Conservation (phyloP, 1,140 invertebrate genomes). For the Odontomachus brunneus region DNA sequence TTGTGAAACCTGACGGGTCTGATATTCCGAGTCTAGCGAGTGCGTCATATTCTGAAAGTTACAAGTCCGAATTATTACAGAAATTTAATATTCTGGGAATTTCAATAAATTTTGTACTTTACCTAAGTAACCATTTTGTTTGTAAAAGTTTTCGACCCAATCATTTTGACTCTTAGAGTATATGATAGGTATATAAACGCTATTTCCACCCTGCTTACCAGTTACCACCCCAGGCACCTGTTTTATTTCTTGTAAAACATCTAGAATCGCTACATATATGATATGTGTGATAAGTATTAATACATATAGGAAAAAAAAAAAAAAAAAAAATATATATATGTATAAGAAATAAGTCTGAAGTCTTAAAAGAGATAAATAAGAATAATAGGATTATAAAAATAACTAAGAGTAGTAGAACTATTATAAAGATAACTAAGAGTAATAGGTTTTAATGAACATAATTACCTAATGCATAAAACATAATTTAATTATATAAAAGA, state of each 20-base stretch:
- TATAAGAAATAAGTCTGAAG: conserved; percentile 28
- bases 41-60: conserved; percentile 93
- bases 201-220: conserved; percentile 90
- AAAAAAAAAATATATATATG: no score
- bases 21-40: conserved; percentile 94
- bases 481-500: conserved; percentile 35
- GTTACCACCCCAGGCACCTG: conserved; percentile 92
- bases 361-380: no score
- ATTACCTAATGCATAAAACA: conserved; percentile 1
- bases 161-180: conserved; percentile 94
- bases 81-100: no score
- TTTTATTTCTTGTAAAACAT: conserved; percentile 89
- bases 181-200: conserved; percentile 94
- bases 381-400: conserved; percentile 1
- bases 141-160: conserved; percentile 96
- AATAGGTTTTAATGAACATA: not conserved
- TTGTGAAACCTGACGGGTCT: conserved; percentile 93
- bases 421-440: not conserved
- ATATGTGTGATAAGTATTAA: conserved; percentile 13
- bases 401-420: not conserved
- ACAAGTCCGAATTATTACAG: no score
- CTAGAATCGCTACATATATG: conserved; percentile 87
- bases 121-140: conserved; percentile 97
- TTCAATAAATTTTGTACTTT: conserved; percentile 58
- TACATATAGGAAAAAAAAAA: no score